Conservation (phyloP, 2,797 vertebrate genomes). For the Labeo calbasu region DNA sequence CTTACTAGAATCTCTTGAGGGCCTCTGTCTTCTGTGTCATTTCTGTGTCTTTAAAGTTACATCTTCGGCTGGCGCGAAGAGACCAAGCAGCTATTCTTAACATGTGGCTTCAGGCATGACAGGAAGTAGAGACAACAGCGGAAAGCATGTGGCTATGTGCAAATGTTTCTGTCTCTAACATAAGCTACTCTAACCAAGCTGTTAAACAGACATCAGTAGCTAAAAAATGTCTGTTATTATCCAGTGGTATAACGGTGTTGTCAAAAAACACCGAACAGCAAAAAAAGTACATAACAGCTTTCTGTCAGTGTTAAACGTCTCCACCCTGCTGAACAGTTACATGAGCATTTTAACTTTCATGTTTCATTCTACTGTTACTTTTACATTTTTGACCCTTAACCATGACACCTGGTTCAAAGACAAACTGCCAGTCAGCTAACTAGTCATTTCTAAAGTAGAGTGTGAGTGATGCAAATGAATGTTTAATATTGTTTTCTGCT, state of each 20-base stretch:
- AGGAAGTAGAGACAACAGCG: slow-evolving; percentile 61
- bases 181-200: slow-evolving; percentile 34
- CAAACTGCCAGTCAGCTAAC: neutral
- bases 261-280: neutral
- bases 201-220: slow-evolving; percentile 22
- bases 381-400: neutral
- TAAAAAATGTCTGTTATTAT: slow-evolving; percentile 8
- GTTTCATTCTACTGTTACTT: neutral
- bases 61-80: neutral
- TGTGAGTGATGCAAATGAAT: neutral
- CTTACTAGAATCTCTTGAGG: neutral
- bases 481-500: neutral
- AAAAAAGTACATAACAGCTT: slow-evolving; percentile 2
- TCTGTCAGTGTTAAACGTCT: slow-evolving; percentile 1
- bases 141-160: slow-evolving; percentile 63
- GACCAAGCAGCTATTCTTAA: slow-evolving; percentile 48
- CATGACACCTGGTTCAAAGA: neutral
- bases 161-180: slow-evolving; percentile 43
- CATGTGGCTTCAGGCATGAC: slow-evolving; percentile 57
- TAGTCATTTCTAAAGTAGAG: neutral
- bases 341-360: neutral
- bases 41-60: neutral
- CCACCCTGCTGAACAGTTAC: slow-evolving; percentile 2
- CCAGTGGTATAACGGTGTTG: slow-evolving; percentile 13
- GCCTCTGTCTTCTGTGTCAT: neutral